phyloP scores from a whole-genome alignment of 2,113 vertebrate genomes.

The Synodontis membranacea region DNA sequence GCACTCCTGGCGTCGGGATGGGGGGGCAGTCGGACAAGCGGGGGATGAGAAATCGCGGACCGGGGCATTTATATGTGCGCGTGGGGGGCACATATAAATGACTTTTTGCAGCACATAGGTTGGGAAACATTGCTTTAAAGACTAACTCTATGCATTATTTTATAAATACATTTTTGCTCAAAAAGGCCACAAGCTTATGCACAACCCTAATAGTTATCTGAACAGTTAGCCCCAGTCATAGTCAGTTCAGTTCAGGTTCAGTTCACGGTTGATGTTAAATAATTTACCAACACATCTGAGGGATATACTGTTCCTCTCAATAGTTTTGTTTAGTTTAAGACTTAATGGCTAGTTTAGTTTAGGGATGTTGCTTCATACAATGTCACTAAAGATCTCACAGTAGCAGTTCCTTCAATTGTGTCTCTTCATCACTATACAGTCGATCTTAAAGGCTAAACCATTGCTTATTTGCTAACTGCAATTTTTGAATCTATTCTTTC shows the following conservation, averaged over 20 bases:
- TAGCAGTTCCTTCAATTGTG: not conserved
- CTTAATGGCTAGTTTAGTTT: not conserved
- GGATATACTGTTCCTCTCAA: not conserved
- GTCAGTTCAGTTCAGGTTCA: not conserved
- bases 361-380: not conserved
- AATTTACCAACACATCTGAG: not conserved
- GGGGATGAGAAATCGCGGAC: no score
- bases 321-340: not conserved
- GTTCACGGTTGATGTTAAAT: not conserved
- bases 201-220: no score
- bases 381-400: not conserved
- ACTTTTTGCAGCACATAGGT: no score
- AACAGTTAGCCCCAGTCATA: not conserved
- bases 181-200: no score
- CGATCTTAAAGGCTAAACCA: not conserved
- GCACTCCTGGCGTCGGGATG: no score
- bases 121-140: no score
- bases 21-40: no score
- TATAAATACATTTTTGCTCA: no score
- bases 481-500: not conserved
- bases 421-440: not conserved
- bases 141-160: no score
- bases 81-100: no score
- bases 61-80: no score
- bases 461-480: not conserved